phyloP scores from a whole-genome alignment of 2,113 vertebrate genomes.

The Neogale vison region DNA sequence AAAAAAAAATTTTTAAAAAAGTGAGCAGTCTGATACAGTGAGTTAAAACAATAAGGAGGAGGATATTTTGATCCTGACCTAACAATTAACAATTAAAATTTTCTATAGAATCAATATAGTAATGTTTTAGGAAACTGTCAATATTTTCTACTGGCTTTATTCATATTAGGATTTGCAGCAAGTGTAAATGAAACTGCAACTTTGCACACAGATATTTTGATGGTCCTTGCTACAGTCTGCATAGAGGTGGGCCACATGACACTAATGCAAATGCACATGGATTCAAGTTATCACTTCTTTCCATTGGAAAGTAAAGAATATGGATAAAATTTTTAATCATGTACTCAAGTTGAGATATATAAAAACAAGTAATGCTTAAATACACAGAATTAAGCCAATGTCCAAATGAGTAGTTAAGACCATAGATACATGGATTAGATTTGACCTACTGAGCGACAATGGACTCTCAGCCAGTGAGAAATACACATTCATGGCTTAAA shows the following conservation, averaged over 20 bases:
- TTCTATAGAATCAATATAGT: background rate
- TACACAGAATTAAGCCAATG: conserved; percentile 57
- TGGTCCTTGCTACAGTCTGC: background rate
- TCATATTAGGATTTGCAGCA: background rate
- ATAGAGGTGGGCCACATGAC: background rate
- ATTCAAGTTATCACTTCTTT: background rate
- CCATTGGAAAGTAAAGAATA: conserved; percentile 11
- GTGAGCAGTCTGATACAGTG: background rate
- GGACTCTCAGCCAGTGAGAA: conserved; percentile 29
- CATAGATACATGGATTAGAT: conserved; percentile 61
- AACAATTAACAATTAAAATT: conserved; percentile 2
- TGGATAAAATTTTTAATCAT: conserved; percentile 54
- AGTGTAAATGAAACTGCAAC: background rate
- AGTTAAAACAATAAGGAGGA: background rate
- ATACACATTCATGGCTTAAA: conserved; percentile 27
- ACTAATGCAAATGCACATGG: background rate
- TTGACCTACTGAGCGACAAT: conserved; percentile 60
- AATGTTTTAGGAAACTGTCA: background rate
- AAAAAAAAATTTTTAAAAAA: too few species aligned
- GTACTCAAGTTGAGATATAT: conserved; percentile 44
- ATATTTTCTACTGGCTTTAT: conserved; percentile 6
- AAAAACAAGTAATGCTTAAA: conserved; percentile 67
- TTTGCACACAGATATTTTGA: background rate
- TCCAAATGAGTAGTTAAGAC: conserved; percentile 61
- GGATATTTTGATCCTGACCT: background rate